phyloP scores from a whole-genome alignment of 2,797 vertebrate genomes.

The Aplochiton taeniatus region DNA sequence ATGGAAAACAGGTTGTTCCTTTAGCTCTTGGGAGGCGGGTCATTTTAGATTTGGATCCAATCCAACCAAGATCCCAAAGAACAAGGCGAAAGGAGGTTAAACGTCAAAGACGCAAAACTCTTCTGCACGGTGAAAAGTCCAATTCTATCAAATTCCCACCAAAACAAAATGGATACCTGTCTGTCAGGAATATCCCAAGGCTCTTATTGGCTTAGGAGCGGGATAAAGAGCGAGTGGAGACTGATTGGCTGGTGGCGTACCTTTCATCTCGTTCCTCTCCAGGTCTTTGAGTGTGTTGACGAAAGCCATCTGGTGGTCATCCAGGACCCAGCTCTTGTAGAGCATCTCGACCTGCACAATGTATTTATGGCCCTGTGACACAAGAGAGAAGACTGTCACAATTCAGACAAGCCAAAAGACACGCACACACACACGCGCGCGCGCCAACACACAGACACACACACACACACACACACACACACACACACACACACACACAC shows the following conservation, averaged over 20 bases:
- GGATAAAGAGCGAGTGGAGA: background rate
- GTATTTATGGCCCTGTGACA: slow-evolving; percentile 83
- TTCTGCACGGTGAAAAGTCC: no score
- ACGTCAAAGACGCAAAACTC: no score
- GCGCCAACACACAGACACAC: no score
- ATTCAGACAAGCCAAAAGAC: slow-evolving; percentile 13
- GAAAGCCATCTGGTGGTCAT: slow-evolving; percentile 77
- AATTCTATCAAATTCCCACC: no score
- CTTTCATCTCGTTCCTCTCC: slow-evolving; percentile 81
- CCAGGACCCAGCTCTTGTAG: slow-evolving; percentile 83
- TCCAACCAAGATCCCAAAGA: no score
- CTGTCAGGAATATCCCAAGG: no score
- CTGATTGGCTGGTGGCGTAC: slow-evolving; percentile 58
- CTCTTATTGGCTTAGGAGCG: slow-evolving; percentile 3
- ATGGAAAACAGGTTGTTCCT: no score
- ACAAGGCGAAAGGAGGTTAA: no score
- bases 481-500: background rate
- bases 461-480: background rate
- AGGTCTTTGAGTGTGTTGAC: slow-evolving; percentile 77
- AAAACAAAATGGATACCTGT: no score
- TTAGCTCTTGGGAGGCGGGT: no score
- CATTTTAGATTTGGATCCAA: no score
- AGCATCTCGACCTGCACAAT: slow-evolving; percentile 84
- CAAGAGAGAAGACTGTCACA: slow-evolving; percentile 24
- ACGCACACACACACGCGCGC: slow-evolving; percentile 6